Evolutionary conservation across 2,888 invertebrate species (phyloP).

Genomic region (Creontiades dilutus): DNA sequence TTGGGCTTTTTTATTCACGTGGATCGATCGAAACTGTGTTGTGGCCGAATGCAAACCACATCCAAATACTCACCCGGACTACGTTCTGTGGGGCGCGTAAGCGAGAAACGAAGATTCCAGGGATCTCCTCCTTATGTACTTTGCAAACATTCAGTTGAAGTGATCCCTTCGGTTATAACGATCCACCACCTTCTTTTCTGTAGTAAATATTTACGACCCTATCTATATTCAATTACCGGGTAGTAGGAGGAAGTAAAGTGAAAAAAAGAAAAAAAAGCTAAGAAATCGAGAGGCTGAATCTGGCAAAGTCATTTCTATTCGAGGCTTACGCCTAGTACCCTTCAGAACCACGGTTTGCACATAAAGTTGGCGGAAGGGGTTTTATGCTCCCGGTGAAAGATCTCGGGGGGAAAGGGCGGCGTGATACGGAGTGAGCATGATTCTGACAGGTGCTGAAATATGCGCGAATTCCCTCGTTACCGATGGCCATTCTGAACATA

Average conservation of each 20-base stretch:
- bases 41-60: too few relatives aligned
- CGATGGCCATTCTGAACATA: not conserved
- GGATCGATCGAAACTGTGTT: too few relatives aligned
- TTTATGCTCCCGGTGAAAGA: not conserved
- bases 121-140: not conserved
- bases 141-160: conserved; percentile 23
- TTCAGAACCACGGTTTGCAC: conserved; percentile 28
- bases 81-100: not conserved
- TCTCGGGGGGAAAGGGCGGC: not conserved
- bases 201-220: conserved; percentile 42
- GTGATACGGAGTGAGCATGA: not conserved
- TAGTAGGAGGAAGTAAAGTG: conserved; percentile 1
- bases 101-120: not conserved
- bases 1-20: too few relatives aligned
- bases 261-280: not conserved
- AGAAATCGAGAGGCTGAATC: conserved; percentile 28
- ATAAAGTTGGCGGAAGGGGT: not conserved
- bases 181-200: not conserved
- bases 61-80: not conserved
- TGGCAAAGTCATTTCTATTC: conserved; percentile 36
- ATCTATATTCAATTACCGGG: conserved; percentile 40
- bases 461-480: not conserved
- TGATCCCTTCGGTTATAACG: conserved; percentile 32
- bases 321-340: conserved; percentile 36
- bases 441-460: not conserved